Base-by-base conservation (phyloP, 2,797 vertebrate species). In the Pelodytes ibericus region DNA sequence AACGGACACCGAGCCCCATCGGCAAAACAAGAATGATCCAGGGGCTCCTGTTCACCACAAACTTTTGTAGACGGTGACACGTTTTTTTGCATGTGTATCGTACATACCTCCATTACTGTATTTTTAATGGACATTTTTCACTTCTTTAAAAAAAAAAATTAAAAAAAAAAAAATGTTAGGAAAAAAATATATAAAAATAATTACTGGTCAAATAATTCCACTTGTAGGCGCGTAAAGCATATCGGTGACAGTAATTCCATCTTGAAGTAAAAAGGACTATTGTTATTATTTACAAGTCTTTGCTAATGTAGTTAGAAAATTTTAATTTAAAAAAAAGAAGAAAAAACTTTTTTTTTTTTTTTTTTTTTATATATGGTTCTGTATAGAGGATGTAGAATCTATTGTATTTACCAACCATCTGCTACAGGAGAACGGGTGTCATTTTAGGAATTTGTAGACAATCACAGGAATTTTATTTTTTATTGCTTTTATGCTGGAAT, bases 11-110 rank as follows among this genome's bases (percentile, higher is more conserved):
- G 44, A 71, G 77, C 75, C 59, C n/a, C 1, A 5, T 0, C 49
- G 0, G 1, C 67, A 44, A 58, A 5, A 0, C 8, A 88, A 85
- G 84, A 81, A 62, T 36, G 1, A 49, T 6, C 18, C 57, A 39
- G 11, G 74, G 70, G 24, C 0, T 9, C 41, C n/a, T 22, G 2
- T 53, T 25, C 27, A 8, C 53, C 13, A 13, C 51, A 57, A 60
- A 53, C 70, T 74, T 86, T 87, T 83, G 61, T 82, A 83, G 78
- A 82, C 61, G 29, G 68, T 75, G 82, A 80, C 30, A 64, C 24
- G 69, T 87, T 89, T 85, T 91, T 89, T 85, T 91, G 89, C 91
- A 91, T 91, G 91, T 86, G 75, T 84, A 75, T 78, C 60, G 75
- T 75, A n/a, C n/a, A n/a, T 85, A 26, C 82, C 0, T 0, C 80